phyloP scores from a whole-genome alignment of 2,797 vertebrate species.

The Acrocephalus scirpaceus region DNA sequence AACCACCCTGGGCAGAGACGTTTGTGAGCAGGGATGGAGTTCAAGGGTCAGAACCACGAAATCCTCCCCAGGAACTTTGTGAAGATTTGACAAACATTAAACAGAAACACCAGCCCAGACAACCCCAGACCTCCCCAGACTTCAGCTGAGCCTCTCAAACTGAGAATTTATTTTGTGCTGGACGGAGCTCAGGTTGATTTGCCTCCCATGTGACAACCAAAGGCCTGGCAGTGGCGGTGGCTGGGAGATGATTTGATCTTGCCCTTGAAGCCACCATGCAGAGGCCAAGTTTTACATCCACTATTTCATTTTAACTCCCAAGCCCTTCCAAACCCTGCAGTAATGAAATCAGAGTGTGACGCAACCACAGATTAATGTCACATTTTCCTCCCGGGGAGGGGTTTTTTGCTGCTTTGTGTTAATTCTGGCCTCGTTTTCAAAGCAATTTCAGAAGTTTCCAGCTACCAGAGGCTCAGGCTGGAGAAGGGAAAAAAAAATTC shows the following conservation, averaged over 20 bases:
- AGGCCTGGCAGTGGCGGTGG: neutral
- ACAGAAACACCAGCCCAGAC: neutral
- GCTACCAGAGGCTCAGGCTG: neutral
- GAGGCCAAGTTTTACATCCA: neutral
- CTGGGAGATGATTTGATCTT: neutral
- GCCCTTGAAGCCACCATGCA: neutral
- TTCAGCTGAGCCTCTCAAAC: neutral
- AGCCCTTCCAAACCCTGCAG: neutral
- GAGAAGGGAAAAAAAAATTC: too few species aligned
- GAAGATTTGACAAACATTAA: neutral
- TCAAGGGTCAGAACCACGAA: neutral
- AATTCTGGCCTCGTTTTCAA: neutral
- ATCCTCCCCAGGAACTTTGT: neutral
- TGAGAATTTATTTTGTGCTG: neutral
- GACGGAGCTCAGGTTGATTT: neutral
- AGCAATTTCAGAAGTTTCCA: neutral
- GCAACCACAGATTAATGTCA: neutral
- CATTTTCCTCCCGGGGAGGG: neutral
- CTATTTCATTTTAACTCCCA: neutral
- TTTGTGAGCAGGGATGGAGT: accelerated
- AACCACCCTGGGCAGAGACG: neutral
- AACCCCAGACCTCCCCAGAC: neutral
- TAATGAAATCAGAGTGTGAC: neutral
- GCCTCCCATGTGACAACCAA: neutral
- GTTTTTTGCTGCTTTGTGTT: neutral